Conservation (phyloP, 1,140 invertebrate species). For the Drosophila tropicalis region DNA sequence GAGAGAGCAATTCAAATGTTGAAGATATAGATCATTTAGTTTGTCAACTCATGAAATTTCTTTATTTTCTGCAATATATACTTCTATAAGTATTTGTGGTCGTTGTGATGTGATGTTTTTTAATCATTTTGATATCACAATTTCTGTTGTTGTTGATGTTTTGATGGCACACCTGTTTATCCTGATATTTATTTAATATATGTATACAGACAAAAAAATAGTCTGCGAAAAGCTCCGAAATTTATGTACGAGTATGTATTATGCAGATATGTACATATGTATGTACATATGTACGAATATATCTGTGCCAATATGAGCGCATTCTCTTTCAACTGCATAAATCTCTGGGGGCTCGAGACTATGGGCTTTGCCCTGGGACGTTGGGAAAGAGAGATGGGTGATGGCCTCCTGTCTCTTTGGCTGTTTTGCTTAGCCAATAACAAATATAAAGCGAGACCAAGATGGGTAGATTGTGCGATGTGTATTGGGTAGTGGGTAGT, state of each 20-base stretch:
- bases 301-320: constrained; percentile 10
- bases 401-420: neutral
- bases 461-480: neutral
- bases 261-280: neutral
- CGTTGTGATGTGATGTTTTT: too few species aligned
- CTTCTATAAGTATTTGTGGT: too few species aligned
- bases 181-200: constrained; percentile 7
- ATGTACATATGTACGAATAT: neutral
- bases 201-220: constrained; percentile 3
- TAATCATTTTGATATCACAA: too few species aligned
- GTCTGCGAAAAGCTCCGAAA: neutral
- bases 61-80: too few species aligned
- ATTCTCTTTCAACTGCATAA: constrained; percentile 8
- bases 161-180: constrained; percentile 2
- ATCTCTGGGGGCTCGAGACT: constrained; percentile 2
- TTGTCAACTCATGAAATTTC: too few species aligned
- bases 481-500: too few species aligned
- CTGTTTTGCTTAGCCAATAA: constrained; percentile 18
- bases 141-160: neutral
- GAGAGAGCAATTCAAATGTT: too few species aligned
- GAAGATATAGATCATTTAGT: too few species aligned
- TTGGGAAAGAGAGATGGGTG: neutral
- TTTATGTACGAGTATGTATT: constrained; percentile 4
- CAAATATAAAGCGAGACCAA: constrained; percentile 18
- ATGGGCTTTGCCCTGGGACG: neutral